Evolutionary conservation across 2,113 vertebrate genomes (phyloP), one percentile per base, ranked within the genome.

Genomic region (Carassius carassius): DNA sequence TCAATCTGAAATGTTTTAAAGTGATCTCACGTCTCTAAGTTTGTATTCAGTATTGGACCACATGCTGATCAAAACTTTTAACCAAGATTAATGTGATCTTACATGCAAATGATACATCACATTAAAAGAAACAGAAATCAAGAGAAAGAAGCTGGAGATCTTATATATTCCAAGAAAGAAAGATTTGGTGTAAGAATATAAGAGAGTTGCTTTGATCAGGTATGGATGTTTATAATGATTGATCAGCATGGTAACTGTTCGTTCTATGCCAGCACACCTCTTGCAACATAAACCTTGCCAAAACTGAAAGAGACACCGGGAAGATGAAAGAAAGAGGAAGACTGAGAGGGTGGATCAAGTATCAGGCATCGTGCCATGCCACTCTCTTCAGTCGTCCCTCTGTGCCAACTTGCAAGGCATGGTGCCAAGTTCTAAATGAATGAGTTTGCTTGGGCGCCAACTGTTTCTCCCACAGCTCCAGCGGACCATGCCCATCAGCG

Each of bases 351-450:
- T 82, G 80, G 65, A 82, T 82, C 80, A 37, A 60, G 49, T 58
- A 23, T 63, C 76, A 29, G 87, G 85, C 81, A 51, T 54, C 11
- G 69, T 86, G 87, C 87, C 87, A 88, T 78, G 65, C 49, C 58
- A 63, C 85, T 80, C 78, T 81, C 81, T 73, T 90, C 91, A 90
- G 81, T 82, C 87, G 17, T 91, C 86, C 56, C 84, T 70, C 81
- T 51, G 63, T 82, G 86, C 88, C 86, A 86, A 29, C 47, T 79
- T 54, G 14, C 25, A 76, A 47, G 82, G 86, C 87, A 83, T 29
- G 17, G 32, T 82, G 87, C 89, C 91, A 92, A 89, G 67, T 74
- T 85, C 90, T 84, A 87, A 84, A 70, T 85, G 86, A 88, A 88
- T 74, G 49, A 23, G 19, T 78, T 80, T 84, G 51, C 79, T 86